Percentiles rank a stretch among this genome's conserved stretches.
phyloP scores from a whole-genome alignment of 2,113 vertebrate species.

The Cavia porcellus region DNA sequence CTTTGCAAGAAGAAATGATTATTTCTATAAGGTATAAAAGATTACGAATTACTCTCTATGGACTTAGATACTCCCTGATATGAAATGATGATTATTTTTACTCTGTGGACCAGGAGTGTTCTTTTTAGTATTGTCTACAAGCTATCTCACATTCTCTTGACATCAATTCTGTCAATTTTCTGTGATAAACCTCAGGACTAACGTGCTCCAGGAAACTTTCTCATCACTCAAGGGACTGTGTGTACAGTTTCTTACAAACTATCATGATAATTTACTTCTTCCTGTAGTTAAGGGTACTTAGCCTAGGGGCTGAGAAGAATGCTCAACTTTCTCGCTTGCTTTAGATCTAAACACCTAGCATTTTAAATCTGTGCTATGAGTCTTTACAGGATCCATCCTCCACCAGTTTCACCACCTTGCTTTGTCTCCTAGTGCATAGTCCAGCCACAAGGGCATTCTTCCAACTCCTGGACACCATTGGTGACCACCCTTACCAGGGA shows the following conservation, averaged over 20 bases:
- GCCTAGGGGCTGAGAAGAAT: background rate
- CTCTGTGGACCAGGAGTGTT: background rate
- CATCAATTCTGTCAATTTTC: background rate
- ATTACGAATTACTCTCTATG: background rate
- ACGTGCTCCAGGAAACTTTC: background rate
- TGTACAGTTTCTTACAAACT: background rate
- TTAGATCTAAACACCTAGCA: background rate
- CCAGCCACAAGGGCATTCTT: background rate
- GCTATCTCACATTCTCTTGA: background rate
- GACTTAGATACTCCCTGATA: background rate
- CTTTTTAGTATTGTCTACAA: background rate
- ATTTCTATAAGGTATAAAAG: background rate
- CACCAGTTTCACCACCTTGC: background rate
- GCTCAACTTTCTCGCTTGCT: background rate
- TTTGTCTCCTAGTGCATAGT: background rate
- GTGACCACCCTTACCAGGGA: background rate
- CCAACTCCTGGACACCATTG: background rate
- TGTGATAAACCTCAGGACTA: background rate
- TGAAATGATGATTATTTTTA: background rate
- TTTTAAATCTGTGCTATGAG: background rate
- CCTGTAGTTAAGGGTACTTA: background rate
- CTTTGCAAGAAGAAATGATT: constrained; percentile 40
- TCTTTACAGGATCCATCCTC: background rate
- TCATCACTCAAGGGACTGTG: background rate
- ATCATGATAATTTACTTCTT: background rate